A percentile compares a stretch with the other conserved stretches of the same genome.
These are phyloP conservation scores for Platysternon megacephalum DNA, from an alignment of 2,113 vertebrate species.

Conservation along the genomic window DNA sequence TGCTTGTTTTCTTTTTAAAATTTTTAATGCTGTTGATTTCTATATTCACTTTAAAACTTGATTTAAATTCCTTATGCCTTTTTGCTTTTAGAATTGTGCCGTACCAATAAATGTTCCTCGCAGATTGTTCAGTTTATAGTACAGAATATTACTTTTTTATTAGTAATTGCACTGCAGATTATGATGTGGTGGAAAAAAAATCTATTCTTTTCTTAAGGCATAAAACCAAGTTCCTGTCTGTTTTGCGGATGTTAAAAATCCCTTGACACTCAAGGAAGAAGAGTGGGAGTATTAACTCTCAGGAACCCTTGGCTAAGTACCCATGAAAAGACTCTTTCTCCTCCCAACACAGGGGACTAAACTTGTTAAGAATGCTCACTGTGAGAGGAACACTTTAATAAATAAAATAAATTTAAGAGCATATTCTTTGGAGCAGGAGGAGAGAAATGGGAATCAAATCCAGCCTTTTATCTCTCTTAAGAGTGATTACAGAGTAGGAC, in stretches of 20 bases:
- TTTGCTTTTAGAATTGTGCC: constrained; percentile 54
- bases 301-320: constrained; percentile 78
- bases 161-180: constrained; percentile 83
- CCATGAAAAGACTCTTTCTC: constrained; percentile 79
- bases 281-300: constrained; percentile 85
- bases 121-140: constrained; percentile 78
- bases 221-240: constrained; percentile 87
- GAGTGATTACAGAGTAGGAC: constrained; percentile 13
- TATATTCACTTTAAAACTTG: constrained; percentile 48
- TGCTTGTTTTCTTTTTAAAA: constrained; percentile 42
- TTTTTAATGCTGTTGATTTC: constrained; percentile 52
- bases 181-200: constrained; percentile 82
- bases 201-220: constrained; percentile 82
- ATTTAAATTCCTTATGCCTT: constrained; percentile 79
- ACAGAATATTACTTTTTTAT: constrained; percentile 82
- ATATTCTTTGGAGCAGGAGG: constrained; percentile 59
- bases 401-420: constrained; percentile 72
- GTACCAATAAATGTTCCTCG: constrained; percentile 71
- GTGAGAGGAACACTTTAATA: constrained; percentile 77
- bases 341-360: constrained; percentile 69
- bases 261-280: constrained; percentile 84
- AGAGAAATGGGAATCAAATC: constrained; percentile 22
- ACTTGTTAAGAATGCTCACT: constrained; percentile 74
- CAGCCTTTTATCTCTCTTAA: constrained; percentile 43
- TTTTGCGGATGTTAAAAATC: constrained; percentile 87